Conservation (phyloP, 2,113 vertebrate genomes). For the Ceratotherium simum region DNA sequence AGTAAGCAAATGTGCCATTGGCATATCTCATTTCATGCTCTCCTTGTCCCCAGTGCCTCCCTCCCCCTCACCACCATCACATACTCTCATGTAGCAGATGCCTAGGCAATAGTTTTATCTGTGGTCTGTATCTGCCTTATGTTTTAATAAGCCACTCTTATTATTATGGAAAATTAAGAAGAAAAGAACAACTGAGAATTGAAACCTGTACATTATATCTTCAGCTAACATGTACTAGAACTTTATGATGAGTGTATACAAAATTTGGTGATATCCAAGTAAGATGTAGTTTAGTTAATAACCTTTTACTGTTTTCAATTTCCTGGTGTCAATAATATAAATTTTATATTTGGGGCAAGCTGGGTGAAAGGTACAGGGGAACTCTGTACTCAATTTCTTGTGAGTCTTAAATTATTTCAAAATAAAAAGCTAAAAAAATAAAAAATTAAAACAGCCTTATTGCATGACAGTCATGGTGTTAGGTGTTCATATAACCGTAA, state of each 20-base stretch:
- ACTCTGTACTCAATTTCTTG: background rate
- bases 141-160: background rate
- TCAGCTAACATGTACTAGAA: background rate
- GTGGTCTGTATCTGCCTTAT: background rate
- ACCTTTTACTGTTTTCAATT: background rate
- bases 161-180: background rate
- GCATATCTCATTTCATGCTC: background rate
- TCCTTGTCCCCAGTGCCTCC: rapidly evolving
- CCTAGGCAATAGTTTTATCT: background rate
- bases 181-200: background rate
- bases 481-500: background rate
- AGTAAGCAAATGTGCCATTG: background rate
- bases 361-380: rapidly evolving
- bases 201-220: background rate
- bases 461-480: background rate
- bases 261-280: background rate
- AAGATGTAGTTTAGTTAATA: background rate
- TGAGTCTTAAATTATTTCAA: background rate
- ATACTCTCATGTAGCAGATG: rapidly evolving
- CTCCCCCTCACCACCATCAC: rapidly evolving
- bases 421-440: background rate
- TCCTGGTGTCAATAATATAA: background rate
- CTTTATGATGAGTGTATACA: background rate
- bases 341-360: background rate
- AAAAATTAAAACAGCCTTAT: background rate